A percentile compares a stretch with the other conserved stretches of the same genome.
Evolutionary conservation across 2,113 vertebrate species (phyloP).

Genomic region (Triplophysa dalaica): DNA sequence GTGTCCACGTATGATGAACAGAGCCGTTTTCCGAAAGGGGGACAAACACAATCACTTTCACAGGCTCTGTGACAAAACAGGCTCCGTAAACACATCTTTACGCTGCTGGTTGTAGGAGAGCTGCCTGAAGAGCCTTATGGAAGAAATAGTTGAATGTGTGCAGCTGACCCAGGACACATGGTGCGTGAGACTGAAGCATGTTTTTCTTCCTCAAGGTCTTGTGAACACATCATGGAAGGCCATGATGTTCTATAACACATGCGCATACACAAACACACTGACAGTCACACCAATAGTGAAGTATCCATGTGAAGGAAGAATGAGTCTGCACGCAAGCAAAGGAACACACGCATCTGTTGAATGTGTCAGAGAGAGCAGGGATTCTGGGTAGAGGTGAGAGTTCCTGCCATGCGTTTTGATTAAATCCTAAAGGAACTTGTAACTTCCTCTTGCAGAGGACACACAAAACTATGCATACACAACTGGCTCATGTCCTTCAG

Average conservation of each 20-base stretch:
- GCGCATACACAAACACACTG: conserved; percentile 26
- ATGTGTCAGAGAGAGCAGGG: conserved; percentile 46
- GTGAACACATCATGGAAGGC: conserved; percentile 23
- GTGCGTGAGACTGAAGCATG: conserved; percentile 47
- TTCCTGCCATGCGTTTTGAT: conserved; percentile 66
- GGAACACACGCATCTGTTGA: conserved; percentile 55
- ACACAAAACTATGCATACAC: conserved; percentile 23
- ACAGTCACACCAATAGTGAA: conserved; percentile 22
- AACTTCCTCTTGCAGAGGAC: conserved; percentile 67
- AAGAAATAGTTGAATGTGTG: neutral
- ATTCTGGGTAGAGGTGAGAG: conserved; percentile 49
- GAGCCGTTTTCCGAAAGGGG: neutral
- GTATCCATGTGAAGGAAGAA: conserved; percentile 33
- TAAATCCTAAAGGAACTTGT: conserved; percentile 69
- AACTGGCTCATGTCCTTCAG: neutral
- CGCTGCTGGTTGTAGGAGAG: too few species aligned
- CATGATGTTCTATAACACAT: conserved; percentile 5
- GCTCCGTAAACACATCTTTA: too few species aligned
- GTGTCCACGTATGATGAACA: neutral
- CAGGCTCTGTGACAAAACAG: too few species aligned
- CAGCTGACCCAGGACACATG: neutral
- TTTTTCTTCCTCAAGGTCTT: conserved; percentile 49
- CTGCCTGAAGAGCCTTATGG: too few species aligned
- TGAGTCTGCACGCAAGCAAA: conserved; percentile 43
- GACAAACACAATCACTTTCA: too few species aligned